Conservation (phyloP, 2,113 vertebrate genomes). For the Phrynosoma platyrhinos region DNA sequence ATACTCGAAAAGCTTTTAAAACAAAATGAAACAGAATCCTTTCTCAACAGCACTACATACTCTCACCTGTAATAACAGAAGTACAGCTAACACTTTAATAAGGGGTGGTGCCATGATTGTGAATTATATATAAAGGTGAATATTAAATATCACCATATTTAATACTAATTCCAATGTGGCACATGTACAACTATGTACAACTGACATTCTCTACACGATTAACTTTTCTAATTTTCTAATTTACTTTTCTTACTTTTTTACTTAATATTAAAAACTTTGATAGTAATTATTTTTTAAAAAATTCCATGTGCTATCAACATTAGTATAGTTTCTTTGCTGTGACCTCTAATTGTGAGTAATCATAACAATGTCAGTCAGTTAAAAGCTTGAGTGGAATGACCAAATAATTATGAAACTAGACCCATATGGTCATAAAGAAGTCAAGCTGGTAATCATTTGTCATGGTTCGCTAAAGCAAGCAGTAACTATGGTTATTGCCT, state of each 20-base stretch:
- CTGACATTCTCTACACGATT: background rate
- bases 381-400: background rate
- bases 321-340: background rate
- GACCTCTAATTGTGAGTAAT: constrained; percentile 5
- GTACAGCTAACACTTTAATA: background rate
- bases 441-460: constrained; percentile 30
- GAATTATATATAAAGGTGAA: background rate
- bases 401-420: constrained; percentile 10
- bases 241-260: background rate
- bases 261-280: background rate
- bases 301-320: background rate
- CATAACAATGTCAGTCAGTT: constrained; percentile 14
- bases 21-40: background rate
- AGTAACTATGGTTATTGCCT: background rate
- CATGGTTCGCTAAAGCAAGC: background rate
- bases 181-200: background rate
- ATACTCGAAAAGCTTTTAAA: no score
- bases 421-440: constrained; percentile 12
- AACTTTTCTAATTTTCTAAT: background rate
- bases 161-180: background rate
- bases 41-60: background rate
- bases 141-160: background rate
- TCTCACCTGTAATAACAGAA: background rate
- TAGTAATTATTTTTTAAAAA: background rate
- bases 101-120: no score